Conservation (phyloP, 2,797 vertebrate genomes). For the Esox masquinongy region DNA sequence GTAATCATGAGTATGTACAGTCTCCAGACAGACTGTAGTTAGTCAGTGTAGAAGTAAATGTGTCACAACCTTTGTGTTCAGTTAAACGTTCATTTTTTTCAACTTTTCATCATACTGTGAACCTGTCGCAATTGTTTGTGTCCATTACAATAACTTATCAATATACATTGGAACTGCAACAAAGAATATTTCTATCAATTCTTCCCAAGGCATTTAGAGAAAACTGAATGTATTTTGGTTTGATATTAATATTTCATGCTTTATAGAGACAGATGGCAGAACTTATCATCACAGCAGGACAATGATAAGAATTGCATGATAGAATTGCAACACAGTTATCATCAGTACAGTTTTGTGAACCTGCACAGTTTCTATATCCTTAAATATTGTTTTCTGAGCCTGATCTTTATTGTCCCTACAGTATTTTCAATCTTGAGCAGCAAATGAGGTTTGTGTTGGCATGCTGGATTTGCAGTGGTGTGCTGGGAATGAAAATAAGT, state of each 20-base stretch:
- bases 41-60: not conserved
- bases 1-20: not conserved
- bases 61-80: conserved; percentile 26
- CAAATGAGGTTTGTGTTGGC: conserved; percentile 38
- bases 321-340: not conserved
- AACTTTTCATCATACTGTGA: conserved; percentile 16
- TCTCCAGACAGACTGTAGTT: not conserved
- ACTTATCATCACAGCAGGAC: too few relatives aligned
- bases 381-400: too few relatives aligned
- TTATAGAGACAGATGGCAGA: not conserved
- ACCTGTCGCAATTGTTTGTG: conserved; percentile 11
- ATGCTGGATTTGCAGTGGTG: conserved; percentile 49
- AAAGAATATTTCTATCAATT: not conserved
- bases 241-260: not conserved
- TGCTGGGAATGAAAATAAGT: conserved; percentile 63
- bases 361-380: conserved; percentile 20
- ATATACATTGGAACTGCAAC: not conserved
- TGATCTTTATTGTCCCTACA: conserved; percentile 39
- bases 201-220: not conserved
- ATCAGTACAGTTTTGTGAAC: not conserved
- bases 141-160: conserved; percentile 1
- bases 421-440: conserved; percentile 28
- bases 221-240: not conserved
- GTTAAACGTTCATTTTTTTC: conserved; percentile 18
- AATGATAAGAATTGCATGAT: not conserved